Evolutionary conservation across 2,113 vertebrate genomes (phyloP).

Genomic region (Chroicocephalus ridibundus): DNA sequence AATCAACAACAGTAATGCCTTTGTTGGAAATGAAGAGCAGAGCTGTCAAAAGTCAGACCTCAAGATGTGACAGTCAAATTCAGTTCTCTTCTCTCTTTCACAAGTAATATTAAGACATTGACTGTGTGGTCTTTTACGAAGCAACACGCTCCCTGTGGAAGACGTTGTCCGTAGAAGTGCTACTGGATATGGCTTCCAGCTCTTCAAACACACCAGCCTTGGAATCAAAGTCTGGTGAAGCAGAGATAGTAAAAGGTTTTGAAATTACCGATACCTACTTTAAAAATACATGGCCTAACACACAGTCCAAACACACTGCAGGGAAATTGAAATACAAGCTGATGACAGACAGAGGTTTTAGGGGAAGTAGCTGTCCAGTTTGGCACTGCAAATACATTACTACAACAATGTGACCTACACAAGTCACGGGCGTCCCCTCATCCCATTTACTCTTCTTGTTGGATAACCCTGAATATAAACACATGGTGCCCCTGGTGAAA

Average conservation of each 20-base stretch:
- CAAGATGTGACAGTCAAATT: not conserved
- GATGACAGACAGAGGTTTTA: not conserved
- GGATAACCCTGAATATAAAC: not conserved
- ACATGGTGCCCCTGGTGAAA: not conserved
- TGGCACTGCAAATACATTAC: not conserved
- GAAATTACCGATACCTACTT: not conserved
- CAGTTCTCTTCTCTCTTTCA: not conserved
- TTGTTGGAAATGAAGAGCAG: not conserved
- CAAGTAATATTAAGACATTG: not conserved
- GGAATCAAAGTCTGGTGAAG: not conserved
- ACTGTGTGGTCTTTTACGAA: not conserved
- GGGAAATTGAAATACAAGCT: not conserved
- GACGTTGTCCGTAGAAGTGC: not conserved
- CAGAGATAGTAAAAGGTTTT: not conserved
- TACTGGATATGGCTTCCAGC: not conserved
- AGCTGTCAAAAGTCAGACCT: not conserved
- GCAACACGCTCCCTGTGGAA: fast-evolving
- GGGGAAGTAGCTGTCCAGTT: not conserved
- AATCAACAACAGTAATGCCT: not conserved
- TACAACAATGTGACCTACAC: not conserved
- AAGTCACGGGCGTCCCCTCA: not conserved
- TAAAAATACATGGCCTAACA: not conserved
- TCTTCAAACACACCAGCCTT: not conserved
- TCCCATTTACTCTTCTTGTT: not conserved
- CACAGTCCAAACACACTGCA: not conserved